Base-by-base conservation (phyloP, 2,888 invertebrate genomes). In the Stegophylla sp. region DNA sequence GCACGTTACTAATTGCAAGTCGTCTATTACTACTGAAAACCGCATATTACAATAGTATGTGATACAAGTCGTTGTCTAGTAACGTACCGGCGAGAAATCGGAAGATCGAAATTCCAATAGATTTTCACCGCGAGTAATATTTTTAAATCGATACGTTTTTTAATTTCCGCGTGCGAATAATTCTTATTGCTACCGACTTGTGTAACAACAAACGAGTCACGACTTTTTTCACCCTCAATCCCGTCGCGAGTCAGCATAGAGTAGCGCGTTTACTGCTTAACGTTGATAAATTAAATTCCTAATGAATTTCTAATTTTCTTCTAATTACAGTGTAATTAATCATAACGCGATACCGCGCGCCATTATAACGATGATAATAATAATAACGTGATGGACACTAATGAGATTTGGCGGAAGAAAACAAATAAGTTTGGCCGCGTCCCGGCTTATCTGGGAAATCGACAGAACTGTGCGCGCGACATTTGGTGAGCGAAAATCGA, bases 221-320 rank as follows among this genome's bases (percentile, higher is more conserved):
- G 7, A 34, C n/a, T 51, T 20, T 10, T n/a, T 20, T 53, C n/a
- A 9, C 20, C 3, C 0, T n/a, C 53, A 20, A 53, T 20, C 23
- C 23, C 20, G 20, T 12, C 0, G 56, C 9, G 23, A 3, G 20
- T 3, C 23, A 12, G 0, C 56, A 56, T 56, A 7, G 12, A 13
- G 10, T 17, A n/a, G 7, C 20, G 7, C 12, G 20, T 23, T 3
- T 56, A 9, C 12, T 51, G 28, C n/a, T 48, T 17, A 34, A 51
- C 7, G 51, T 20, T 69, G 20, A 69, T 53, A 13, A 51, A 34
- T 69, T 20, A 51, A 51, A 20, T 34, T 20, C 69, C 0, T 69
- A 51, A 53, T 51, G 28, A 53, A n/a, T n/a, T 48, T 48, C 67
- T 69, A 69, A 69, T 51, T 34, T 69, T 20, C 69, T 69, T 51